Base-by-base conservation (phyloP, 2,113 vertebrate genomes). In the Mastomys natalensis region DNA sequence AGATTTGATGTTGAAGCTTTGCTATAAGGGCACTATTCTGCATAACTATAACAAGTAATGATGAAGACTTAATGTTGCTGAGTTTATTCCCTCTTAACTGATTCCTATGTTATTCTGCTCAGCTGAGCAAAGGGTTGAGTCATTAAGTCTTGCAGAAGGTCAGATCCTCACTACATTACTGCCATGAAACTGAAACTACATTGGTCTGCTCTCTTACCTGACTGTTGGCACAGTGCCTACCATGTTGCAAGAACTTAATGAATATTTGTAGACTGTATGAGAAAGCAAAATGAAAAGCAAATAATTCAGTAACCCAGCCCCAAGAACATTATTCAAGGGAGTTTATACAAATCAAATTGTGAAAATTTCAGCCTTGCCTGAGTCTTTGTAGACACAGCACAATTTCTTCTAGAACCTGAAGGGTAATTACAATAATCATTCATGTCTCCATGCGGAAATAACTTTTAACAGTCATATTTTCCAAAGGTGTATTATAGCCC, bases 401-500 rank as follows among this genome's bases (percentile, higher is more conserved):
- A 95, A 90, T 95, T 94, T 96, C 94, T 94, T 58, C 72, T 31
- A 74, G 66, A 74, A 70, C 55, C 26, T 93, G 58, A 96, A 94
- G 48, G 43, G 91, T 91, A 97, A 97, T 97, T 95, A 93, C n/a
- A 96, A 95, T 95, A 94, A 97, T 97, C 62, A 95, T 66, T 92
- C 78, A 60, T 80, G 34, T 95, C 60, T 97, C 82, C 55, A 55
- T 89, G 90, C 93, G 37, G 55, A 96, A 97, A 95, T 92, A 91
- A 87, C 37, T 53, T 92, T 73, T 87, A 95, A 92, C 60, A 92
- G 68, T 95, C 45, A 58, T 37, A 84, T 34, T 93, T 95, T 92
- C 51, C 40, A 77, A 91, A 87, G 77, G 76, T 96, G 1, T 68
- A 95, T 85, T 87, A 89, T 31, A 7, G 0, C 7, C 48, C 24